Base-by-base conservation (phyloP, 2,113 vertebrate genomes). In the Mormoops blainvillei region DNA sequence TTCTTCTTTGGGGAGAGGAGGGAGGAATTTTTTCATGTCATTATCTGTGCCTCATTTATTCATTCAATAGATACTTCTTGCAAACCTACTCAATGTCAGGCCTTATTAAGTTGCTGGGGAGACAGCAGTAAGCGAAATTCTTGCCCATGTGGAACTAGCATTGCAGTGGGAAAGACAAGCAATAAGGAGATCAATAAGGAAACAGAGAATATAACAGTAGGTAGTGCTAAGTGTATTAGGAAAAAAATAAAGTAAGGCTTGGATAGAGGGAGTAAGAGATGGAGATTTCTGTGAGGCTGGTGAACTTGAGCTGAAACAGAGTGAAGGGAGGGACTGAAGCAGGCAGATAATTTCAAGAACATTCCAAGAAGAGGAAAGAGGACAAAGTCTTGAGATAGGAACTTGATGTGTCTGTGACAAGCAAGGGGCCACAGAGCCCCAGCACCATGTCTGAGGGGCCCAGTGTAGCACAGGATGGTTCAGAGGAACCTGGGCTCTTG, bases 21-120 rank as follows among this genome's bases (percentile, higher is more conserved):
- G 15, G 58, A 76, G 22, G 14, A 31, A 56, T 4, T 48, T 81
- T 93, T 91, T 52, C 26, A 9, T 3, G 22, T 41, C 38, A 58
- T 77, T 84, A 41, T 84, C 84, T 87, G n/a, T 43, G 48, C 61
- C 31, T 65, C 89, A 31, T 68, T 78, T 45, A 43, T 96, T 61
- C 68, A 87, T 83, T 77, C 84, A 89, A 61, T 77, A 77, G 87
- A 78, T 71, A 68, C 33, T 61, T 76, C 11, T 31, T 76, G 70
- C 3, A 7, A 48, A 38, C 24, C 70, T 63, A 28, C 80, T 45
- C 15, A 56, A 28, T 5, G 6, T 61, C 67, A 61, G 68, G 52
- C 38, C 20, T 16, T 43, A 5, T 14, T 41, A 52, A 33, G 41
- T 61, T 31, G 52, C 58, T 13, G 1, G 52, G 38, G 26, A 67